Percentiles rank a stretch among this genome's conserved stretches.
phyloP scores from a whole-genome alignment of 1,140 invertebrate species.

The Brachionus paranguensis region DNA sequence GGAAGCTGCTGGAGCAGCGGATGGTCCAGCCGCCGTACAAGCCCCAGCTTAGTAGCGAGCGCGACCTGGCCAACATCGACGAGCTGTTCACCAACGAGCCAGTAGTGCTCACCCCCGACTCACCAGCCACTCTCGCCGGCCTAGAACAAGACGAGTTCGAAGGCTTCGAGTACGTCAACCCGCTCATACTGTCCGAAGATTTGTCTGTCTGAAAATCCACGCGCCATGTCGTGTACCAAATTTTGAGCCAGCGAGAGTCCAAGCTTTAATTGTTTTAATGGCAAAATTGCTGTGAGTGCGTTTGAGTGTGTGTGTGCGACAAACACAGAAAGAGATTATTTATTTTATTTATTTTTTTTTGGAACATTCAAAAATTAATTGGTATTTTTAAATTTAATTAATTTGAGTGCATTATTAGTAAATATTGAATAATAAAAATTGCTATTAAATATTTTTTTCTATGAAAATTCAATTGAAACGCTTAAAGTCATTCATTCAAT shows the following conservation, averaged over 20 bases:
- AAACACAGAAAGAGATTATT: not conserved
- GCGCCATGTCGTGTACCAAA: not conserved
- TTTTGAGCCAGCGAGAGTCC: not conserved
- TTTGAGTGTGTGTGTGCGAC: too few species aligned
- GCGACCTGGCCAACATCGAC: constrained; percentile 94
- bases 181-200: constrained; percentile 21
- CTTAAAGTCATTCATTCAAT: constrained; percentile 20
- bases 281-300: not conserved
- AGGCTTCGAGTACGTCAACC: constrained; percentile 40
- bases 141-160: constrained; percentile 39
- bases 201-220: not conserved
- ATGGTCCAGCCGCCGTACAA: constrained; percentile 93
- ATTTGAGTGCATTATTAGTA: not conserved
- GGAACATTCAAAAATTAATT: not conserved
- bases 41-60: constrained; percentile 67
- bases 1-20: constrained; percentile 91
- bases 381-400: not conserved
- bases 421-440: not conserved
- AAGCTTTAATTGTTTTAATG: not conserved
- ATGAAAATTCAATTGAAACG: not conserved
- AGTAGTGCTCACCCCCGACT: constrained; percentile 78
- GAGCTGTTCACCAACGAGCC: constrained; percentile 98
- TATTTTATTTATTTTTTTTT: not conserved
- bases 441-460: not conserved
- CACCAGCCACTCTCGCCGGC: not conserved